Evolutionary conservation across 2,113 vertebrate genomes (phyloP), one percentile per base, ranked within the genome.

Genomic region (Sphaerodactylus townsendi): DNA sequence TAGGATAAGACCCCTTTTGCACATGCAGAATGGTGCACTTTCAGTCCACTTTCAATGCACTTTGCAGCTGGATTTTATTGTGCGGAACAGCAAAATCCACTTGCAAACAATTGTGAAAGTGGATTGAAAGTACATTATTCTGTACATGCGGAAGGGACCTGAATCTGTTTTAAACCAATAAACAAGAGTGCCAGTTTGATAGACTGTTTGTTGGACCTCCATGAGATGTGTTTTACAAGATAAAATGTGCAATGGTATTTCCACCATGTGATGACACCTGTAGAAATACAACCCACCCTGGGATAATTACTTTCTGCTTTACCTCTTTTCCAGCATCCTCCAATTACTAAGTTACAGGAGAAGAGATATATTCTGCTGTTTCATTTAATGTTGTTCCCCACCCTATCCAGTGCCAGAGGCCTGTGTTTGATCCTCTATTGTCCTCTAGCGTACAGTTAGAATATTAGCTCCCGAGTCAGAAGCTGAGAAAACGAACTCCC

Each of bases 401-500:
- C 79, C 78, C 44, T 88, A 90, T 89, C 89, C 86, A 92, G 82
- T 65, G 28, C 2, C 48, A 23, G 35, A 82, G 6, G 79, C 85
- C 80, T 53, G 39, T 64, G 56, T 33, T 80, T 87, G 86, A 90
- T 94, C 93, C 50, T 2, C 88, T 44, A 86, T 91, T 91, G 93
- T 88, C 92, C 93, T 96, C 91, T 15, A 35, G 90, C 85, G 85
- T 84, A 72, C 95, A 94, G 95, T 95, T 92, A 96, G 94, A 92
- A 94, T 94, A 95, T 96, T 95, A 94, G 93, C 95, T 77, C 1
- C 92, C 7, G 3, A 93, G 91, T 94, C 92, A 90, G 91, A 88
- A 95, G 92, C 93, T 91, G 94, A 90, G 90, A 94, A 96, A 96
- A 95, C 92, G 93, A 93, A 96, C 95, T 96, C 93, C 91, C 93